These are phyloP conservation scores for Protonemura montana DNA, from an alignment of 2,888 invertebrate genomes.

Conservation along the genomic window DNA sequence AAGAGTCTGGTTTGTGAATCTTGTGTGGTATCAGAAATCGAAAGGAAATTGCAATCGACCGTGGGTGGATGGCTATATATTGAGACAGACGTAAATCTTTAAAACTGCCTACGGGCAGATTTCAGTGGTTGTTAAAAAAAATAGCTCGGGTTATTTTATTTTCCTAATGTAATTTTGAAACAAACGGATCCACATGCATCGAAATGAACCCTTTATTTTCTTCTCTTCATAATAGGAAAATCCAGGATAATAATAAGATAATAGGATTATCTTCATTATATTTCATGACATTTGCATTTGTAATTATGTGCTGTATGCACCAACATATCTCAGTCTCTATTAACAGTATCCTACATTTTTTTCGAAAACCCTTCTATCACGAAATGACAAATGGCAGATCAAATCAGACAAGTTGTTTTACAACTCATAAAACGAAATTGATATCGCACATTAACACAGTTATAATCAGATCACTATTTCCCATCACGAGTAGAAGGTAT, in stretches of 20 bases:
- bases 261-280: no score
- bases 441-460: not conserved
- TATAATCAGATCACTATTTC: not conserved
- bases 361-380: not conserved
- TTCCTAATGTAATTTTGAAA: not conserved
- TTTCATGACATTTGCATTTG: no score
- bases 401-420: not conserved
- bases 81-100: not conserved
- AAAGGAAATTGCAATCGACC: not conserved
- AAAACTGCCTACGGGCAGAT: not conserved
- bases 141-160: no score
- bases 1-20: not conserved
- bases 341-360: not conserved
- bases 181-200: not conserved
- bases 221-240: no score
- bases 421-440: not conserved
- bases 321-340: not conserved
- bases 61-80: not conserved
- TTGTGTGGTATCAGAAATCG: not conserved
- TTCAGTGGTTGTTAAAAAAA: not conserved
- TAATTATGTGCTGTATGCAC: no score
- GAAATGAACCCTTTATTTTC: not conserved
- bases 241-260: no score
- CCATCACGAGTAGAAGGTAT: not conserved
- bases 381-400: not conserved